These are phyloP conservation scores for Periplaneta americana DNA, from an alignment of 1,140 invertebrate species.

Conservation along the genomic window DNA sequence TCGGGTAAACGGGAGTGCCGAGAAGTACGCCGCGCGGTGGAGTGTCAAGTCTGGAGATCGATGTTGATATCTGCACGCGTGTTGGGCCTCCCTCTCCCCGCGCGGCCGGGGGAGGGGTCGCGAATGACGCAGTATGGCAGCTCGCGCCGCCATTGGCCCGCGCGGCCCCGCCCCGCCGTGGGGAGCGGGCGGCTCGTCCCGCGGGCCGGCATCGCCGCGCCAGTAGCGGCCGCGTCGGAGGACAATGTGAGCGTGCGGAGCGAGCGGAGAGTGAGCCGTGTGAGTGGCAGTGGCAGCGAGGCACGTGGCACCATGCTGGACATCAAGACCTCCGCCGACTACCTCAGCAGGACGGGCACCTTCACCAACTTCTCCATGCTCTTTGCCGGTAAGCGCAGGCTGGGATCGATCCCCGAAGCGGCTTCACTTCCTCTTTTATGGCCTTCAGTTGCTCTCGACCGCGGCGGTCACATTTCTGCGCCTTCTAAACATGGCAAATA, in stretches of 20 bases:
- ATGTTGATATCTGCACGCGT: no score
- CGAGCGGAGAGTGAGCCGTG: no score
- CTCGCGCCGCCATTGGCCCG: constrained; percentile 22
- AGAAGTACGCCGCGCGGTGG: no score
- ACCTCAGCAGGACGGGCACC: constrained; percentile 50
- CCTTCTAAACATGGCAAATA: no score
- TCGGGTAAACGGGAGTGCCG: no score
- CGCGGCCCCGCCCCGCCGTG: constrained; percentile 11
- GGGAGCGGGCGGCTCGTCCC: neutral
- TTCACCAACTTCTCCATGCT: constrained; percentile 59
- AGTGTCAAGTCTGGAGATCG: no score
- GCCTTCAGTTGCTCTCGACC: no score
- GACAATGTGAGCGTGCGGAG: neutral
- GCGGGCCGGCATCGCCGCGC: neutral
- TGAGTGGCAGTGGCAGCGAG: neutral
- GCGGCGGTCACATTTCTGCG: no score
- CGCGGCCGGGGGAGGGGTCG: neutral
- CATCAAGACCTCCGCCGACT: constrained; percentile 52
- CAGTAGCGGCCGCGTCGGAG: neutral
- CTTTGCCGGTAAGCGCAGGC: constrained; percentile 57
- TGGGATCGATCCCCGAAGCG: no score
- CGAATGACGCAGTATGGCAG: constrained; percentile 6
- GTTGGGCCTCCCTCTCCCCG: no score
- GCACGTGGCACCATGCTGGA: constrained; percentile 45
- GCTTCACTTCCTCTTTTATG: no score